These are phyloP conservation scores for Thumatha senex DNA, from an alignment of 2,888 invertebrate genomes.

Conservation along the genomic window DNA sequence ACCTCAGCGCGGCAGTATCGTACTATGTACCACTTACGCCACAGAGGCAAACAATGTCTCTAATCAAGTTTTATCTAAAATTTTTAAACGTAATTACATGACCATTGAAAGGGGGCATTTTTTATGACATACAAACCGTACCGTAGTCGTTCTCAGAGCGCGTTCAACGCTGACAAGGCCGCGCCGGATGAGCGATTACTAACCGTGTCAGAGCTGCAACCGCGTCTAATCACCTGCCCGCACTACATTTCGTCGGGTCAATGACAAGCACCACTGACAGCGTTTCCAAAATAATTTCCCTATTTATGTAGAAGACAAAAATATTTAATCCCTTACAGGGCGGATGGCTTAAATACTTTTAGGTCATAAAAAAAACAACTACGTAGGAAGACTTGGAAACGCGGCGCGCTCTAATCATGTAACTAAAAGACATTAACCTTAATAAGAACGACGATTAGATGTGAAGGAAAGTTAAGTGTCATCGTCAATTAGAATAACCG, in stretches of 20 bases:
- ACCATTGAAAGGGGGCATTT: not conserved
- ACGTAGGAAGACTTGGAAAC: slow-evolving; percentile 9
- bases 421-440: slow-evolving; percentile 39
- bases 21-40: no score
- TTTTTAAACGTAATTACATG: no score
- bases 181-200: slow-evolving; percentile 71
- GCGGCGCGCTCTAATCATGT: slow-evolving; percentile 15
- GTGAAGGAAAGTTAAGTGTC: not conserved
- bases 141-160: slow-evolving; percentile 12
- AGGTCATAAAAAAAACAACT: slow-evolving; percentile 19
- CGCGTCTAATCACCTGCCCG: slow-evolving; percentile 63
- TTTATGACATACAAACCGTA: slow-evolving; percentile 15
- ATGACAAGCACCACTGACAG: slow-evolving; percentile 53
- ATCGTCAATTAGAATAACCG: slow-evolving; percentile 4
- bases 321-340: slow-evolving; percentile 9
- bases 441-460: slow-evolving; percentile 26
- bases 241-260: slow-evolving; percentile 55
- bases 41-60: no score
- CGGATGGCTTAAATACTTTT: slow-evolving; percentile 17
- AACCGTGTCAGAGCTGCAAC: slow-evolving; percentile 70
- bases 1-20: no score
- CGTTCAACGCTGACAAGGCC: slow-evolving; percentile 58
- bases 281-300: slow-evolving; percentile 4
- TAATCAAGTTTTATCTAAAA: no score
- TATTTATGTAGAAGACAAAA: slow-evolving; percentile 1